phyloP scores from a whole-genome alignment of 2,888 invertebrate genomes.

The Acrobasis repandana region DNA sequence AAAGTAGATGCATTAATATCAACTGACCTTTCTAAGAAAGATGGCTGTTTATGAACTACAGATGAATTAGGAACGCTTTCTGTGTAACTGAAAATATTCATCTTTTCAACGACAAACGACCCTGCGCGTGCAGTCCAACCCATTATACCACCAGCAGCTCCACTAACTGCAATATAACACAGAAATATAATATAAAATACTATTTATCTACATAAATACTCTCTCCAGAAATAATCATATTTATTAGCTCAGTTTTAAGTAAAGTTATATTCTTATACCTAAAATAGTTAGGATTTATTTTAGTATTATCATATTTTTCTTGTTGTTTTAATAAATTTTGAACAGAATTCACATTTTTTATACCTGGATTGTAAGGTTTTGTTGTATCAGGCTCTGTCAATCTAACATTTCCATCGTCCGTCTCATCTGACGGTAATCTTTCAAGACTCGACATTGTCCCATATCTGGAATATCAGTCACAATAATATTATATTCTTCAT shows the following conservation, averaged over 20 bases:
- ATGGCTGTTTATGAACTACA: slow-evolving; percentile 75
- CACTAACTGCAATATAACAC: slow-evolving; percentile 43
- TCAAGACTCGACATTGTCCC: slow-evolving; percentile 90
- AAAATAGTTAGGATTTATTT: too few relatives aligned
- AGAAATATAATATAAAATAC: too few relatives aligned
- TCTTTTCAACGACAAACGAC: slow-evolving; percentile 91
- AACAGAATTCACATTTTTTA: too few relatives aligned
- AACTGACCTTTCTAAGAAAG: slow-evolving; percentile 75
- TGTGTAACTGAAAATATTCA: slow-evolving; percentile 82
- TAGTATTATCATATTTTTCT: too few relatives aligned
- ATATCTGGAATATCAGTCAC: slow-evolving; percentile 56
- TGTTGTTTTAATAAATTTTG: too few relatives aligned
- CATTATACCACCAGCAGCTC: slow-evolving; percentile 80
- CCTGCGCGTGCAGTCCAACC: slow-evolving; percentile 93
- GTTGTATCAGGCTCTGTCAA: slow-evolving; percentile 67
- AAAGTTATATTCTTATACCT: too few relatives aligned
- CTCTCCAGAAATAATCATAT: too few relatives aligned
- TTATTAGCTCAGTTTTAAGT: too few relatives aligned
- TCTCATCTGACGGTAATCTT: slow-evolving; percentile 85
- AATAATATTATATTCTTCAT: background rate
- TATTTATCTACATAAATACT: too few relatives aligned
- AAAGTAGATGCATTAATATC: background rate
- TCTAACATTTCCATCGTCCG: slow-evolving; percentile 82
- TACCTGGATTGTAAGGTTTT: slow-evolving; percentile 58
- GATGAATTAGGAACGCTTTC: slow-evolving; percentile 72